Evolutionary conservation across 2,888 invertebrate species (phyloP).

Genomic region (Chaetogeoica ovagalla): DNA sequence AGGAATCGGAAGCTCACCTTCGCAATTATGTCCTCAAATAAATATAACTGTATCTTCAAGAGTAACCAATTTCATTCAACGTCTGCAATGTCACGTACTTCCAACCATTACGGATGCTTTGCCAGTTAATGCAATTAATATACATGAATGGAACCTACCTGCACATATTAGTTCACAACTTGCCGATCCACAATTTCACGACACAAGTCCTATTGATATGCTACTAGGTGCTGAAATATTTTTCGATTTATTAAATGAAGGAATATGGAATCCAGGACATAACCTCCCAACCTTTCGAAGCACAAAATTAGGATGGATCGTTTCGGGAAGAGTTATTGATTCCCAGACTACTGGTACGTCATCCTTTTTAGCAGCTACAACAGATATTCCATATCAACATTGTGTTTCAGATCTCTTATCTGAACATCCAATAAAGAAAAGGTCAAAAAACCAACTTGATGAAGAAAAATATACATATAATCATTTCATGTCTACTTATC

Average conservation of each 20-base stretch:
- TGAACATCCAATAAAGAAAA: background rate
- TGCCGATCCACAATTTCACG: background rate
- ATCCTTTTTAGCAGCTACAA: background rate
- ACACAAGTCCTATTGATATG: background rate
- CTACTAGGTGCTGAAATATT: background rate
- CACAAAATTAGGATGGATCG: background rate
- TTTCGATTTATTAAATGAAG: background rate
- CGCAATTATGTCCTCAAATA: background rate
- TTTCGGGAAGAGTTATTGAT: background rate
- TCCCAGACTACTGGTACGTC: background rate
- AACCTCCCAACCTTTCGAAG: background rate
- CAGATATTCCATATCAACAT: background rate
- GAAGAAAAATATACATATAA: slow-evolving; percentile 14
- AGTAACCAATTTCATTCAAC: background rate
- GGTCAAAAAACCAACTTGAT: background rate
- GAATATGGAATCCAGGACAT: background rate
- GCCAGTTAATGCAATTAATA: background rate
- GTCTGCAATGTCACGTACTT: background rate
- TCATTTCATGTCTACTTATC: slow-evolving; percentile 13
- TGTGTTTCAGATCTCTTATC: background rate
- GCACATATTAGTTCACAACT: background rate
- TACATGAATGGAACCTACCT: background rate
- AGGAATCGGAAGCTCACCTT: background rate
- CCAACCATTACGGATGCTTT: background rate
- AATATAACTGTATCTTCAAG: background rate